Evolutionary conservation across 2,797 vertebrate species (phyloP).

Genomic region (Dipus sagitta): DNA sequence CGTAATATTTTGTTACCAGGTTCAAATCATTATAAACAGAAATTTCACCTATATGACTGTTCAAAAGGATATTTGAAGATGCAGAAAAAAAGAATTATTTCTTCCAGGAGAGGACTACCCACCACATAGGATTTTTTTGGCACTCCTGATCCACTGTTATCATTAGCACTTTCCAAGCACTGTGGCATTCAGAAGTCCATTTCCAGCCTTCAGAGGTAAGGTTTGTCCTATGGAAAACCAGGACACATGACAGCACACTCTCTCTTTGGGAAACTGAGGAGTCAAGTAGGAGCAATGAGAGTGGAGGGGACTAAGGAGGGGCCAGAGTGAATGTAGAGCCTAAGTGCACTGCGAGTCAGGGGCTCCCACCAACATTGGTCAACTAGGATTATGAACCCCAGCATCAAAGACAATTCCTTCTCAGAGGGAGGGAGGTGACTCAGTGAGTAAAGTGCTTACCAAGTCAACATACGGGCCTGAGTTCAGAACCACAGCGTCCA

Average conservation of each 20-base stretch:
- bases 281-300: not conserved
- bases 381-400: not conserved
- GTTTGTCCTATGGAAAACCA: not conserved
- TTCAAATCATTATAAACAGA: conserved; percentile 14
- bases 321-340: not conserved
- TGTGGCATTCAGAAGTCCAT: not conserved
- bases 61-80: not conserved
- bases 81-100: not conserved
- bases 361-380: not conserved
- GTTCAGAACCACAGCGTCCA: too few relatives aligned
- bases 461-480: too few relatives aligned
- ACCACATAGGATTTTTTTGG: not conserved
- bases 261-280: not conserved
- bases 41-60: not conserved
- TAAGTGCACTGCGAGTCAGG: rapidly evolving
- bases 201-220: not conserved
- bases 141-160: not conserved
- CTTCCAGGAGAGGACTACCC: not conserved
- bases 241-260: not conserved
- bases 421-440: not conserved
- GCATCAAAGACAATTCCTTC: not conserved
- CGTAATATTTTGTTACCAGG: not conserved
- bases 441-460: too few relatives aligned
- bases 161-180: not conserved
- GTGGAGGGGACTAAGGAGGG: not conserved